These are phyloP conservation scores for Crotophaga sulcirostris DNA, from an alignment of 2,113 vertebrate species.

Conservation along the genomic window DNA sequence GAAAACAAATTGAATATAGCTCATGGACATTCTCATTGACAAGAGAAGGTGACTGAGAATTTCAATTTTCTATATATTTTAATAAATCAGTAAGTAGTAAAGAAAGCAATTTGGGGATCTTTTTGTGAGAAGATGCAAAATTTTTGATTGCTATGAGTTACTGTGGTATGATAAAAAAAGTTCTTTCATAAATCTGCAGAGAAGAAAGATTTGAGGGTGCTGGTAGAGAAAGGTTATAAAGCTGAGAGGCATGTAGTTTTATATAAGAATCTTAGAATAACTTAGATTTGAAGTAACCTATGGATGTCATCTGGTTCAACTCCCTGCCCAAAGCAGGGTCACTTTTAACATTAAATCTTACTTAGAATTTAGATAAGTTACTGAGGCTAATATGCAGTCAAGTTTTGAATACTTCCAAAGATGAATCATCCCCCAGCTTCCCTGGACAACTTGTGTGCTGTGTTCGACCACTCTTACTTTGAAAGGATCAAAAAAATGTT, in stretches of 20 bases:
- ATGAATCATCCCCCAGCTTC: not conserved
- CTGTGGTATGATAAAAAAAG: not conserved
- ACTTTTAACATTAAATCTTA: not conserved
- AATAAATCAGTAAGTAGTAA: not conserved
- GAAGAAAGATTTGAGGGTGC: not conserved
- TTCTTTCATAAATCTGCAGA: not conserved
- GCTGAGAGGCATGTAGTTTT: not conserved
- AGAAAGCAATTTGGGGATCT: not conserved
- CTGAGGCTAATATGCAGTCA: not conserved
- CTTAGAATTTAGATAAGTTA: not conserved
- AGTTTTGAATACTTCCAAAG: not conserved
- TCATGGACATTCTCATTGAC: not conserved
- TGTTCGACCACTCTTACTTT: not conserved
- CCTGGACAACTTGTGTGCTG: not conserved
- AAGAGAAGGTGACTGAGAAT: not conserved
- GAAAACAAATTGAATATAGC: not conserved
- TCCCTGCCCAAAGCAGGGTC: not conserved
- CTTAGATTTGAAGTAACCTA: not conserved
- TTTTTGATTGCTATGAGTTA: not conserved
- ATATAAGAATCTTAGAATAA: not conserved
- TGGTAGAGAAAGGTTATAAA: not conserved
- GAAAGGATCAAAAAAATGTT: not conserved
- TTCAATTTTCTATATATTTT: not conserved
- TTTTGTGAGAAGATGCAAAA: not conserved
- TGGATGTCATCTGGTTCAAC: not conserved